These are phyloP conservation scores for Hirtodrosophila histrioides DNA, from an alignment of 2,888 invertebrate genomes.

Conservation along the genomic window DNA sequence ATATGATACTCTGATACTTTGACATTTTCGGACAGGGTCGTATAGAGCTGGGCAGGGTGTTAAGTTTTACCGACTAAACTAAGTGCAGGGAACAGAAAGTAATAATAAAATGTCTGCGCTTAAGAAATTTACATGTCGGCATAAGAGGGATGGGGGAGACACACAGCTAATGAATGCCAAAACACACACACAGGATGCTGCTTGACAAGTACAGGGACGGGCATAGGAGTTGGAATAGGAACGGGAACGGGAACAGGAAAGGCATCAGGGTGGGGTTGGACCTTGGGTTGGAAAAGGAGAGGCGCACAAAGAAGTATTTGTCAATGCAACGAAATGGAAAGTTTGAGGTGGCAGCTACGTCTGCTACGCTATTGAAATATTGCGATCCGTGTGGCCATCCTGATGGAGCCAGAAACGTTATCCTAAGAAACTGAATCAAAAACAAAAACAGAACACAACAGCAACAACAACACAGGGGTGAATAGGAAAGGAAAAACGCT, in stretches of 20 bases:
- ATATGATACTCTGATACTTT: too few species aligned
- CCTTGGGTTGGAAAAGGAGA: slow-evolving; percentile 2
- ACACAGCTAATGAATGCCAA: slow-evolving; percentile 72
- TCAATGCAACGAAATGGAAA: slow-evolving; percentile 74
- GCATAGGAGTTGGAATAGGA: slow-evolving; percentile 1
- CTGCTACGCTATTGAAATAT: slow-evolving; percentile 55
- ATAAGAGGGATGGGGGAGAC: background rate
- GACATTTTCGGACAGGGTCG: background rate
- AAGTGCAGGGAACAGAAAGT: slow-evolving; percentile 7
- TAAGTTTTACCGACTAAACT: slow-evolving; percentile 20
- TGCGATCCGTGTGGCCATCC: slow-evolving; percentile 9
- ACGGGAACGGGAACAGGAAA: background rate
- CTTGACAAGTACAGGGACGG: slow-evolving; percentile 14
- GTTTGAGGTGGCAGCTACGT: slow-evolving; percentile 60
- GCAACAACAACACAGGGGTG: slow-evolving; percentile 15
- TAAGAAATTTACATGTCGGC: slow-evolving; percentile 31
- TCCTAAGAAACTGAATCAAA: background rate
- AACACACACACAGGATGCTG: slow-evolving; percentile 14
- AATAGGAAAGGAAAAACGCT: slow-evolving; percentile 26
- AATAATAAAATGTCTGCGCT: slow-evolving; percentile 17
- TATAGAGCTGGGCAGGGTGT: background rate
- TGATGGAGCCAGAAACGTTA: slow-evolving; percentile 7
- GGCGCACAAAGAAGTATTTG: slow-evolving; percentile 62
- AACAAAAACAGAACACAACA: slow-evolving; percentile 24
- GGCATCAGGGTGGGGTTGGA: background rate